Evolutionary conservation across 2,113 vertebrate genomes (phyloP).

Genomic region (Natator depressus): DNA sequence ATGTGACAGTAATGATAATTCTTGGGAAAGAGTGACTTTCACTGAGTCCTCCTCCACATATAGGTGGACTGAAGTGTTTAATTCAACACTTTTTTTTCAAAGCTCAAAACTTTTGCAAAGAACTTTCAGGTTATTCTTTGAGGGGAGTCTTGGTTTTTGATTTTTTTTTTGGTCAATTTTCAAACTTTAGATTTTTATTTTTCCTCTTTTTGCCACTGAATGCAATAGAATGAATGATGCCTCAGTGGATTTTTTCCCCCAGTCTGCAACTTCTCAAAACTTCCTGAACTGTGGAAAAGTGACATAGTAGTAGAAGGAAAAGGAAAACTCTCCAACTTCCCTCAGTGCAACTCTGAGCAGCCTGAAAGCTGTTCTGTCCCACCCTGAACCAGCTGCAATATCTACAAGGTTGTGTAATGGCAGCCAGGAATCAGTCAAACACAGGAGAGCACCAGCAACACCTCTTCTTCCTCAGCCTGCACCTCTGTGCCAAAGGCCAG

Average conservation of each 20-base stretch:
- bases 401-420: background rate
- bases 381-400: constrained; percentile 7
- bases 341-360: background rate
- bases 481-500: background rate
- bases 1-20: background rate
- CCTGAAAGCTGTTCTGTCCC: background rate
- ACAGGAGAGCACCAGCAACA: background rate
- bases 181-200: background rate
- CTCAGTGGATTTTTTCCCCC: accelerated
- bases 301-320: background rate
- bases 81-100: background rate
- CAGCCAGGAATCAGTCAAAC: background rate
- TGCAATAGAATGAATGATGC: background rate
- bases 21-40: background rate
- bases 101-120: background rate
- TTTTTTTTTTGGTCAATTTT: background rate
- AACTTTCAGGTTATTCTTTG: background rate
- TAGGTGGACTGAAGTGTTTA: background rate
- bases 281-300: background rate
- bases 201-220: background rate
- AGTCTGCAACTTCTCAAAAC: background rate
- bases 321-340: background rate
- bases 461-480: background rate
- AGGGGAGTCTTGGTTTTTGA: background rate
- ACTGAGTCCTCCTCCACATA: background rate